Percentiles rank a stretch among this genome's conserved stretches.
Evolutionary conservation across 2,888 invertebrate genomes (phyloP).

Genomic region (Tipula helvola): DNA sequence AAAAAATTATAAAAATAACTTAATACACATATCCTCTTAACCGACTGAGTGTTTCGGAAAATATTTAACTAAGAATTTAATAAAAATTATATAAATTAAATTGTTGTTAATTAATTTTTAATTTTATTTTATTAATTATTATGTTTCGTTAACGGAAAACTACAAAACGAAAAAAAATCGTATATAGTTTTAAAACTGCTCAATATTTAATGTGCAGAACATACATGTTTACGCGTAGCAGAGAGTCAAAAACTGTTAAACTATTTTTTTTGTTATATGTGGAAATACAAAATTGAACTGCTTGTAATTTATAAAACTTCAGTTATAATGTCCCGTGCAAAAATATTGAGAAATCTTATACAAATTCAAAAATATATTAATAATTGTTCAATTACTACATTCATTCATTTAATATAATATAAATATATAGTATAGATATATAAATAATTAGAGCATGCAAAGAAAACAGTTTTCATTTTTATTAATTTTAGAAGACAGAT

Average conservation of each 20-base stretch:
- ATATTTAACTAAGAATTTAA: neutral
- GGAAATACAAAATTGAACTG: neutral
- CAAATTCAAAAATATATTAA: neutral
- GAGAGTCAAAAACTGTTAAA: neutral
- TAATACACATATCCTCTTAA: constrained; percentile 4
- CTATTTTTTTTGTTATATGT: neutral
- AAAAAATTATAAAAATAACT: neutral
- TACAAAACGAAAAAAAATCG: neutral
- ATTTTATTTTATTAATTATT: neutral
- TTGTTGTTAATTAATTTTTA: neutral
- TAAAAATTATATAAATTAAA: neutral
- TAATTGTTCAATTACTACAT: neutral
- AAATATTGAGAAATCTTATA: neutral
- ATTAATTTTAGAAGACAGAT: neutral
- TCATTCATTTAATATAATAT: neutral
- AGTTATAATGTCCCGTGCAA: neutral
- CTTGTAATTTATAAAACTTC: neutral
- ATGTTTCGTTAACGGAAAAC: neutral
- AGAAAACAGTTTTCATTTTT: neutral
- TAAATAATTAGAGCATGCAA: neutral
- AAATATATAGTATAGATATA: neutral
- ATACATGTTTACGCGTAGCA: neutral
- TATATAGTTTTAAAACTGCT: neutral
- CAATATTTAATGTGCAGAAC: neutral
- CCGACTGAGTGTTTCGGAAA: neutral